Percentiles rank a stretch among this genome's conserved stretches.
Conservation (phyloP, 35 echinoderm and acorn worm species). For the Anneissia japonica region DNA sequence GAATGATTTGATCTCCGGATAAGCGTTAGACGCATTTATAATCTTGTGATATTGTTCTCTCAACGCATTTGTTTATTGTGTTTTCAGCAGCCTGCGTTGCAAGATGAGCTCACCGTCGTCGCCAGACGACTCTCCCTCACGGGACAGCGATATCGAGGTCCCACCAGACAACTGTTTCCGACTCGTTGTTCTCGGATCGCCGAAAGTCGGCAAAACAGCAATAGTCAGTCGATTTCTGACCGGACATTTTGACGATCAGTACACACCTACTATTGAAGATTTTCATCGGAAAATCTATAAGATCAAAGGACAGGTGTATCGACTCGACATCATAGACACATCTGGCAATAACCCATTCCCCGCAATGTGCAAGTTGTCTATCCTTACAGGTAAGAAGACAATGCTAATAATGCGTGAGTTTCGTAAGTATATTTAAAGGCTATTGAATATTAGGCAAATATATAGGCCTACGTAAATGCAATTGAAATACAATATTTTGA, state of each 20-base stretch:
- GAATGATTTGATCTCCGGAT: neutral
- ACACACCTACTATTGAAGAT: conserved; percentile 93
- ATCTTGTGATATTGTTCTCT: neutral
- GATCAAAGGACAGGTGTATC: conserved; percentile 84
- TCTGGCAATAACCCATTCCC: conserved; percentile 96
- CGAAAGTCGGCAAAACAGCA: conserved; percentile 85
- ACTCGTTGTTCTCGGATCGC: conserved; percentile 74
- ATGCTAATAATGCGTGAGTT: too few relatives aligned
- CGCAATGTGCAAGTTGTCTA: conserved; percentile 83
- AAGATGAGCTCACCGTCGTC: neutral
- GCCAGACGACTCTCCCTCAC: conserved; percentile 2
- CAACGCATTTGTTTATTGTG: neutral
- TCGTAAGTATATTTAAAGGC: too few relatives aligned
- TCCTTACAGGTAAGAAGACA: conserved; percentile 71
- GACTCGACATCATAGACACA: conserved; percentile 85
- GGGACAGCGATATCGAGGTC: conserved; percentile 74
- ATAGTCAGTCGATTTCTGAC: conserved; percentile 83
- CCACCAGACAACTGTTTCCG: conserved; percentile 82
- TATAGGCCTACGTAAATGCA: too few relatives aligned
- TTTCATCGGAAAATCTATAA: conserved; percentile 96
- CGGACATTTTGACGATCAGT: conserved; percentile 84
- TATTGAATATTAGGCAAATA: too few relatives aligned
- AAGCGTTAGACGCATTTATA: neutral
- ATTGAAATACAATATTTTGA: too few relatives aligned
- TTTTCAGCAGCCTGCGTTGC: neutral